phyloP scores from a whole-genome alignment of 1,140 invertebrate genomes.

The Drosophila nigromelanica region DNA sequence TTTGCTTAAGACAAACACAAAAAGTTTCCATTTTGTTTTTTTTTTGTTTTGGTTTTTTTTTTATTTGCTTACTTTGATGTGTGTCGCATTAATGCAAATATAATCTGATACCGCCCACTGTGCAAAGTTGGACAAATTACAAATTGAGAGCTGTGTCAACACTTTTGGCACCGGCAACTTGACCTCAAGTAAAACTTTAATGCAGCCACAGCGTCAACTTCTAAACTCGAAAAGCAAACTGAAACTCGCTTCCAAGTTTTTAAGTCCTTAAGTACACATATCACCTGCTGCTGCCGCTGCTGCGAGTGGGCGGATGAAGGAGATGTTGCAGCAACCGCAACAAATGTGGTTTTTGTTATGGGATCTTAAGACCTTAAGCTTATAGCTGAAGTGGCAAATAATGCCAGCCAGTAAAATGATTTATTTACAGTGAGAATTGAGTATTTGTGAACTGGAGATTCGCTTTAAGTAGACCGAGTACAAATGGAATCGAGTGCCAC shows the following conservation, averaged over 20 bases:
- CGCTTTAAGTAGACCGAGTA: not conserved
- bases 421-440: slow-evolving; percentile 34
- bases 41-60: slow-evolving; percentile 2
- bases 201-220: slow-evolving; percentile 51
- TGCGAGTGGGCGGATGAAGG: not conserved
- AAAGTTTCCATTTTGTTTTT: slow-evolving; percentile 21
- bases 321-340: slow-evolving; percentile 33
- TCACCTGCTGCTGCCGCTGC: slow-evolving; percentile 35
- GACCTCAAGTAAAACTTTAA: slow-evolving; percentile 54
- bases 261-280: slow-evolving; percentile 65
- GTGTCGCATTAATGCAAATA: slow-evolving; percentile 63
- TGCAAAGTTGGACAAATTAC: slow-evolving; percentile 51
- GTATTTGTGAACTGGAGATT: not conserved
- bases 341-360: slow-evolving; percentile 49
- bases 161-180: slow-evolving; percentile 34
- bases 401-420: slow-evolving; percentile 45
- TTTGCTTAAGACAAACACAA: slow-evolving; percentile 26
- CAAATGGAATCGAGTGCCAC: not conserved
- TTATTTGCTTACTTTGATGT: slow-evolving; percentile 37
- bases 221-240: slow-evolving; percentile 35
- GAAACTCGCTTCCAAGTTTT: slow-evolving; percentile 52
- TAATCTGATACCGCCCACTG: slow-evolving; percentile 34
- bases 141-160: slow-evolving; percentile 59
- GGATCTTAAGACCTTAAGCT: slow-evolving; percentile 40
- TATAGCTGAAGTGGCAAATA: slow-evolving; percentile 32